Percentiles rank a stretch among this genome's conserved stretches.
Conservation (phyloP, 2,113 vertebrate genomes). For the mouse (Mus musculus) region DNA sequence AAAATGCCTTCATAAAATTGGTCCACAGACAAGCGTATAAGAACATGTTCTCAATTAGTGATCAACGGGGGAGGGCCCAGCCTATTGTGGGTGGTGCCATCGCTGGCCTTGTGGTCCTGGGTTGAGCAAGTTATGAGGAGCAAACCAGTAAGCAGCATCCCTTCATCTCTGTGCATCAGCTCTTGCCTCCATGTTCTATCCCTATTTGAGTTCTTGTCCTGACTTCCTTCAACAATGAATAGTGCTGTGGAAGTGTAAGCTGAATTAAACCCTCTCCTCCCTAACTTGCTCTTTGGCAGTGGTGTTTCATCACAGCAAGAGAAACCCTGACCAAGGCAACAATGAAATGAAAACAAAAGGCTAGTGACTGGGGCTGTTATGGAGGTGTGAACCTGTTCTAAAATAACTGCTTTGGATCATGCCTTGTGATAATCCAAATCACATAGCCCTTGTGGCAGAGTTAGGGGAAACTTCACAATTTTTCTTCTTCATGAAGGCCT, state of each 20-base stretch:
- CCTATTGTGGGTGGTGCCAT: not conserved
- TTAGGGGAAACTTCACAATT: not conserved
- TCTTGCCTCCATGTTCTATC: not conserved
- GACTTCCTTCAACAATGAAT: not conserved
- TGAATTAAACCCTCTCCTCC: too few species aligned
- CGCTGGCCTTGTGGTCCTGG: not conserved
- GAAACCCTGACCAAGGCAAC: not conserved
- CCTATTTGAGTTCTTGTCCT: not conserved
- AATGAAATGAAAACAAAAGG: not conserved
- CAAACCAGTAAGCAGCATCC: not conserved
- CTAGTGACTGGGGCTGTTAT: not conserved
- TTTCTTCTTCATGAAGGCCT: not conserved
- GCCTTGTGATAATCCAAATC: not conserved
- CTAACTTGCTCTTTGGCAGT: not conserved
- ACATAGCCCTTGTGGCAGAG: not conserved
- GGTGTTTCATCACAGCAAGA: not conserved
- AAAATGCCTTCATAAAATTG: not conserved
- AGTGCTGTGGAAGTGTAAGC: not conserved
- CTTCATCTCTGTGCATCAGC: not conserved
- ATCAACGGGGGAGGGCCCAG: not conserved
- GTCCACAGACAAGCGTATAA: not conserved
- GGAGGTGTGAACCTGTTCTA: not conserved
- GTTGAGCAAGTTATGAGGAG: too few species aligned
- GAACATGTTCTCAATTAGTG: not conserved
- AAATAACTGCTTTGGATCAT: not conserved